Evolutionary conservation across 92 coral and sea anemone species (phyloP).

Genomic region (Parazoanthus swiftii): DNA sequence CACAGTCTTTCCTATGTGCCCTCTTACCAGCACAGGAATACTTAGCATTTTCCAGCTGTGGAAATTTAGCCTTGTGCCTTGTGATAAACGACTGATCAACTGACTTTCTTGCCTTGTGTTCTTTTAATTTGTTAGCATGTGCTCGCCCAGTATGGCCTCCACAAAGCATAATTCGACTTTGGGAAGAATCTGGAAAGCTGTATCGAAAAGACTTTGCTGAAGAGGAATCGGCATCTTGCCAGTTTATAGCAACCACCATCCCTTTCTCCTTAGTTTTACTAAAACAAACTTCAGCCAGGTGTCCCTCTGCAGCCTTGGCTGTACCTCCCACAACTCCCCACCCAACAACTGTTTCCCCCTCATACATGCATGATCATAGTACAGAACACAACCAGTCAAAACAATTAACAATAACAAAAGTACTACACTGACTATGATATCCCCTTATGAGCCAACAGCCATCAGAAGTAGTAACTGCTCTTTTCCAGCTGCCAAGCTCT

Average conservation of each 20-base stretch:
- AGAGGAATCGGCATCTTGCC: slow-evolving; percentile 46
- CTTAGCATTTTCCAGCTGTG: background rate
- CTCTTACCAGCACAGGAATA: slow-evolving; percentile 1
- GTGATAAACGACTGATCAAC: background rate
- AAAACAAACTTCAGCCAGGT: slow-evolving; percentile 8
- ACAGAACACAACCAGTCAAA: background rate
- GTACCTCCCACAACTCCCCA: slow-evolving; percentile 11
- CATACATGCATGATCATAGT: no score
- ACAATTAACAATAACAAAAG: slow-evolving; percentile 35
- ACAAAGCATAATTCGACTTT: slow-evolving; percentile 17
- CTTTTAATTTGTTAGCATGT: slow-evolving; percentile 29
- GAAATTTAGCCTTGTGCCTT: slow-evolving; percentile 5
- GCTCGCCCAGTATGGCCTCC: slow-evolving; percentile 33
- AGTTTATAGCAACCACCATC: slow-evolving; percentile 17
- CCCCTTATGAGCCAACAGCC: background rate
- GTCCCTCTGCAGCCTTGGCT: slow-evolving; percentile 26
- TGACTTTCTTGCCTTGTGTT: background rate
- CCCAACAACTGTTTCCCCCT: background rate
- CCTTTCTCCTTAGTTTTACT: slow-evolving; percentile 26
- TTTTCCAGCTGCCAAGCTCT: slow-evolving; percentile 39
- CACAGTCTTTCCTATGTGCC: background rate
- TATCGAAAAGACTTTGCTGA: slow-evolving; percentile 5
- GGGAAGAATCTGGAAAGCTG: slow-evolving; percentile 30
- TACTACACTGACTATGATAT: slow-evolving; percentile 36
- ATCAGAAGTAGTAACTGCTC: slow-evolving; percentile 36